A percentile compares a stretch with the other conserved stretches of the same genome.
Evolutionary conservation across 2,888 invertebrate genomes (phyloP).

Genomic region (Macaria notata): DNA sequence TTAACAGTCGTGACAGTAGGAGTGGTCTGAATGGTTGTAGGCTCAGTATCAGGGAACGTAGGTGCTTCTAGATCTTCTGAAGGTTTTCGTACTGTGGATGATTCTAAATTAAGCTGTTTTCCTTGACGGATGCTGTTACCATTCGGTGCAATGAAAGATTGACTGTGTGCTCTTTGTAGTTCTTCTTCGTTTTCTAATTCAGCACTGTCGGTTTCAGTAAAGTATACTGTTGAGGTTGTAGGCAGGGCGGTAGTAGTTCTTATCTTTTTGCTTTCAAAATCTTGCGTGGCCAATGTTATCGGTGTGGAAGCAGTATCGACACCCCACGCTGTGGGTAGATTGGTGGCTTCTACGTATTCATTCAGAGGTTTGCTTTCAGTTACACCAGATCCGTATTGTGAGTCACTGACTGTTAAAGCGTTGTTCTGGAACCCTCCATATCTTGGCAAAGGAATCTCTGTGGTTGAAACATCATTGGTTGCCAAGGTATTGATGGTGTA

Average conservation of each 20-base stretch:
- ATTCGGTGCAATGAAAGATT: constrained; percentile 85
- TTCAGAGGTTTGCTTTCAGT: constrained; percentile 71
- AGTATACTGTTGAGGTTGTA: constrained; percentile 60
- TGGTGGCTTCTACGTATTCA: constrained; percentile 72
- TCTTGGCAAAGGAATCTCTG: constrained; percentile 55
- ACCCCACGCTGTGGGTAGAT: constrained; percentile 73
- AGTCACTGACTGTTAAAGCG: constrained; percentile 49
- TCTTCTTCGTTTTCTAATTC: constrained; percentile 83
- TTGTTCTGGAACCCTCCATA: constrained; percentile 76
- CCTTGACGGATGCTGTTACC: constrained; percentile 71
- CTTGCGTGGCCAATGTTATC: constrained; percentile 52
- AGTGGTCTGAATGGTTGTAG: constrained; percentile 56
- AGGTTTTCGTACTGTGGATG: constrained; percentile 55
- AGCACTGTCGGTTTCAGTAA: constrained; percentile 67
- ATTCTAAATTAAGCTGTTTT: constrained; percentile 60
- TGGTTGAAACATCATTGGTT: constrained; percentile 53
- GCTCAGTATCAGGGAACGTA: constrained; percentile 52
- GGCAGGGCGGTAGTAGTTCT: constrained; percentile 53
- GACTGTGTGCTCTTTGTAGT: constrained; percentile 86
- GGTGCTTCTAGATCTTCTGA: constrained; percentile 73
- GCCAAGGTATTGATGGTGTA: constrained; percentile 51
- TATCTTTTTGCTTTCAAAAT: constrained; percentile 71
- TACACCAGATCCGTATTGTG: constrained; percentile 73
- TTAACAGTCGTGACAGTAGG: constrained; percentile 52
- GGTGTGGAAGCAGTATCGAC: constrained; percentile 58